phyloP scores from a whole-genome alignment of 2,113 vertebrate species.

The Emberiza fucata region DNA sequence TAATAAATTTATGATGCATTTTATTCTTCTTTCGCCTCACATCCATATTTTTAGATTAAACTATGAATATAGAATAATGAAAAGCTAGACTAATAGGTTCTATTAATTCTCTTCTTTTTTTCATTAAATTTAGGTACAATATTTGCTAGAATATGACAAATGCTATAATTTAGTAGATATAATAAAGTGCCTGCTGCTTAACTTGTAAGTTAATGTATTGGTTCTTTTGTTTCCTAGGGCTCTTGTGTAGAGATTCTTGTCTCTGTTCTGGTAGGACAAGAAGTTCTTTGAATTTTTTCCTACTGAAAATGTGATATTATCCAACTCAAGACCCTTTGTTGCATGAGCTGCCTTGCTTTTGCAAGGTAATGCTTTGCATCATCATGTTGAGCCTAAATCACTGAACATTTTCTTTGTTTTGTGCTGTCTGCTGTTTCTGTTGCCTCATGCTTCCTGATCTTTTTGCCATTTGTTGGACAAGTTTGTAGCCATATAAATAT shows the following conservation, averaged over 20 bases:
- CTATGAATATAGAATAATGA: slow-evolving; percentile 10
- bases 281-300: neutral
- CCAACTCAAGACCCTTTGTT: neutral
- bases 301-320: neutral
- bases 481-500: neutral
- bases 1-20: slow-evolving; percentile 47
- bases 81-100: slow-evolving; percentile 1
- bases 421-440: neutral
- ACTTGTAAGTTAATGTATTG: neutral
- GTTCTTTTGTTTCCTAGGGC: neutral
- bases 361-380: neutral
- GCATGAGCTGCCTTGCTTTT: neutral
- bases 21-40: slow-evolving; percentile 16
- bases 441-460: neutral
- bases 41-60: slow-evolving; percentile 32
- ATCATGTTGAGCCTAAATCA: neutral
- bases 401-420: neutral
- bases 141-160: slow-evolving; percentile 40
- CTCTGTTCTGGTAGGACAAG: neutral
- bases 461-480: neutral
- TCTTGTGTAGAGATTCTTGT: neutral
- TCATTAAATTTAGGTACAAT: slow-evolving; percentile 12
- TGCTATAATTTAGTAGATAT: neutral
- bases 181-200: neutral
- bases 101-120: slow-evolving; percentile 28